Evolutionary conservation across 92 coral and sea anemone species (phyloP), one percentile per base, ranked within the genome.

Genomic region (Umimayanthus chanpuru): DNA sequence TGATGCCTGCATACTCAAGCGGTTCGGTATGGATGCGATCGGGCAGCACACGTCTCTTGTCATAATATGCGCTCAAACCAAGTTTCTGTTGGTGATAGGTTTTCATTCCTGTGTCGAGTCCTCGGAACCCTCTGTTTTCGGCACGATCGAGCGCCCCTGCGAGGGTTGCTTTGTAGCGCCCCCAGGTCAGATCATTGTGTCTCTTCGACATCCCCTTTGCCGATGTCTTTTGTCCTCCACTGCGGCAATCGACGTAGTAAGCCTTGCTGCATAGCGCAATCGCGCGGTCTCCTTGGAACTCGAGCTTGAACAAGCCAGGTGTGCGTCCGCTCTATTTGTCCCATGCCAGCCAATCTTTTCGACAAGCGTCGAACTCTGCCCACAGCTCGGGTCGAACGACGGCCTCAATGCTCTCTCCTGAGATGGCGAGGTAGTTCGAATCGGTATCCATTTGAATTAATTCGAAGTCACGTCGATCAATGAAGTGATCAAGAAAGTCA

Each of bases 381-480:
- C 38, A 40, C 3, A 77, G 64, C 18, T 77, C 65, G 5, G 81
- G 81, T 1, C 36, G 29, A 4, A 74, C 25, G 1, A 74, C 28
- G 9, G 38, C 79, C 9, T 74, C 79, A 70, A 65, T 11, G 64
- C 5, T 67, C 4, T 87, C 70, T 1, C 12, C 77, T 2, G 44
- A 56, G 67, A 90, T 16, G 5, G 78, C 71, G 1, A 86, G 14
- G 26, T 55, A 79, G 58, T 43, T 79, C 56, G 81, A 40, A 71
- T 90, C 90, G 0, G 82, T 89, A 76, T 89, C 92, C 92, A 89
- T 89, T 70, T 89, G 89, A 14, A 89, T 85, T 15, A 89, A 81
- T 50, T 89, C 89, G 73, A 89, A 87, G 38, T 87, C 73, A 40
- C 82, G 47, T 38, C 89, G 32, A 10, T 76, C 89, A 5, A 50